Conservation (phyloP, 2,113 vertebrate genomes). For the Protobothrops mucrosquamatus region DNA sequence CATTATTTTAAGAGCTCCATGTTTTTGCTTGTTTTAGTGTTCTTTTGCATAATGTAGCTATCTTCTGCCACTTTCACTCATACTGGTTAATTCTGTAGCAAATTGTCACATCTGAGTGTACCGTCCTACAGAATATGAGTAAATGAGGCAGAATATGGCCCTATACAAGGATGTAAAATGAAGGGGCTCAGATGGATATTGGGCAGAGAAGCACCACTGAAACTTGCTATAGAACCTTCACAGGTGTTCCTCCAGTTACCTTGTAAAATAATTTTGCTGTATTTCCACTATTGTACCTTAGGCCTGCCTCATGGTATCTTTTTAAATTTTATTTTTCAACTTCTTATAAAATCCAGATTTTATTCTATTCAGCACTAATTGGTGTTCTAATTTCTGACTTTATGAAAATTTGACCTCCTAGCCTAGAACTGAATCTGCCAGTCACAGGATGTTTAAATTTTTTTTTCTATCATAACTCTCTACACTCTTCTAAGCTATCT, state of each 20-base stretch:
- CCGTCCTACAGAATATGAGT: constrained; percentile 18
- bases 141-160: constrained; percentile 42
- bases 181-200: constrained; percentile 44
- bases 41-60: constrained; percentile 54
- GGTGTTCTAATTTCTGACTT: constrained; percentile 24
- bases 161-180: not conserved
- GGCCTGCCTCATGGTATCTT: constrained; percentile 28
- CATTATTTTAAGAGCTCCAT: constrained; percentile 67
- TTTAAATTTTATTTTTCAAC: constrained; percentile 34
- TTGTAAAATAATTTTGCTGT: constrained; percentile 34
- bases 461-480: constrained; percentile 18
- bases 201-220: not conserved
- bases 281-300: constrained; percentile 29
- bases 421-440: constrained; percentile 33
- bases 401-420: not conserved
- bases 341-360: constrained; percentile 30
- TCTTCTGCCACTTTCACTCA: constrained; percentile 57
- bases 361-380: not conserved
- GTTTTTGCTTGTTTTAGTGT: constrained; percentile 46
- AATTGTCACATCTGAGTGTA: constrained; percentile 28
- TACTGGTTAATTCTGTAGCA: constrained; percentile 41
- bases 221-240: constrained; percentile 31
- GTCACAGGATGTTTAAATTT: constrained; percentile 28
- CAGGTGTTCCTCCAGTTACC: constrained; percentile 30
- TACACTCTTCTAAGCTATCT: constrained; percentile 19